Evolutionary conservation across 2,113 vertebrate species (phyloP).

Genomic region (Spizaetus ornatus): DNA sequence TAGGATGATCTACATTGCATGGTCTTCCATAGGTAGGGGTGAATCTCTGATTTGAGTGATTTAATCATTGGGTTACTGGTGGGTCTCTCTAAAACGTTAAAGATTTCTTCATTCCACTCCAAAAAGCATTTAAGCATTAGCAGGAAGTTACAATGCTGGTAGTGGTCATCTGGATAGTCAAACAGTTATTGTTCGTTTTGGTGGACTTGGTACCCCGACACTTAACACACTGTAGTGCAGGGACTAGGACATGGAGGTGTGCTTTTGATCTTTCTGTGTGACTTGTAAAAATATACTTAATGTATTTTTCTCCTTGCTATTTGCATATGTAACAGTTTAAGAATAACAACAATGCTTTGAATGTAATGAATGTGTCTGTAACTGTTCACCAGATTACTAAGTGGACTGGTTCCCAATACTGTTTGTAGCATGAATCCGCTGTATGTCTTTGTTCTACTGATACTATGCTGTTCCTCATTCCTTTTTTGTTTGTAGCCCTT

Average conservation of each 20-base stretch:
- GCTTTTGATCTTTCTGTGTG: background rate
- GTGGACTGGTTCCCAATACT: background rate
- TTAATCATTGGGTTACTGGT: background rate
- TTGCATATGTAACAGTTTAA: background rate
- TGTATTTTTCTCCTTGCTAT: background rate
- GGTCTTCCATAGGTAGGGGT: background rate
- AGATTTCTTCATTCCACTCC: background rate
- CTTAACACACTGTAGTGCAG: background rate
- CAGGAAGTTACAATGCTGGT: background rate
- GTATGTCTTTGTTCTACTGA: background rate
- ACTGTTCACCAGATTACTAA: background rate
- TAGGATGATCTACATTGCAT: background rate
- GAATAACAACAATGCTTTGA: background rate
- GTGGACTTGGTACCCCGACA: background rate
- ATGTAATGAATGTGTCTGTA: background rate
- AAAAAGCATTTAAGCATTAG: background rate
- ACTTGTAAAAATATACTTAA: background rate
- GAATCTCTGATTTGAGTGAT: background rate
- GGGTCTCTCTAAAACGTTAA: background rate
- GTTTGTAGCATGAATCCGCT: rapidly evolving
- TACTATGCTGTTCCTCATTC: background rate
- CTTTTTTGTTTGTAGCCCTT: background rate
- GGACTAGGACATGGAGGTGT: background rate
- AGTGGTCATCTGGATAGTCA: background rate
- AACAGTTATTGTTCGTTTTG: background rate